These are phyloP conservation scores for Mus musculus DNA, from an alignment of 2,113 vertebrate species.

Conservation along the genomic window DNA sequence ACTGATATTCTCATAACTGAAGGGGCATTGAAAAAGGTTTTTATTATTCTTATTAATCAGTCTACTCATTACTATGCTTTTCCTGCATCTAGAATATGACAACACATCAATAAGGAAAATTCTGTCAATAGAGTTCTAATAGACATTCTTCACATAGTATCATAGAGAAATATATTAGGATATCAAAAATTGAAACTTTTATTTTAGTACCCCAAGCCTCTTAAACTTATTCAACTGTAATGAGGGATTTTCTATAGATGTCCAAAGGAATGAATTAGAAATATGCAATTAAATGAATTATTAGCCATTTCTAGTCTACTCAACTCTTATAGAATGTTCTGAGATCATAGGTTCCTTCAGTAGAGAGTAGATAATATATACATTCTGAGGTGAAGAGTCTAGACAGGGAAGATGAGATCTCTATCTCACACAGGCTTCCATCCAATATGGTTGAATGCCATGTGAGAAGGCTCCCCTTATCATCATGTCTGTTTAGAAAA, in stretches of 20 bases:
- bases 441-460: background rate
- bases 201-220: background rate
- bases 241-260: background rate
- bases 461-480: background rate
- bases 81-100: background rate
- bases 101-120: background rate
- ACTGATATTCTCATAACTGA: background rate
- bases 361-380: background rate
- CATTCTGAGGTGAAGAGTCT: background rate
- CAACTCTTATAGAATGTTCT: background rate
- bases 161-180: background rate
- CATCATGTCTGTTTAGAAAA: background rate
- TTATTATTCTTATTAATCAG: background rate
- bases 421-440: background rate
- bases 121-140: background rate
- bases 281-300: background rate
- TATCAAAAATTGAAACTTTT: background rate
- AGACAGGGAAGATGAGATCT: background rate
- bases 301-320: background rate
- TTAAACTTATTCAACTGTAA: background rate
- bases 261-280: background rate
- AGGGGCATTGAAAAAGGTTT: background rate
- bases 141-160: background rate
- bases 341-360: background rate
- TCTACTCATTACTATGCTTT: background rate